A percentile compares a stretch with the other conserved stretches of the same genome.
Evolutionary conservation across 2,113 vertebrate species (phyloP).

Genomic region (Mionectes macconnelli): DNA sequence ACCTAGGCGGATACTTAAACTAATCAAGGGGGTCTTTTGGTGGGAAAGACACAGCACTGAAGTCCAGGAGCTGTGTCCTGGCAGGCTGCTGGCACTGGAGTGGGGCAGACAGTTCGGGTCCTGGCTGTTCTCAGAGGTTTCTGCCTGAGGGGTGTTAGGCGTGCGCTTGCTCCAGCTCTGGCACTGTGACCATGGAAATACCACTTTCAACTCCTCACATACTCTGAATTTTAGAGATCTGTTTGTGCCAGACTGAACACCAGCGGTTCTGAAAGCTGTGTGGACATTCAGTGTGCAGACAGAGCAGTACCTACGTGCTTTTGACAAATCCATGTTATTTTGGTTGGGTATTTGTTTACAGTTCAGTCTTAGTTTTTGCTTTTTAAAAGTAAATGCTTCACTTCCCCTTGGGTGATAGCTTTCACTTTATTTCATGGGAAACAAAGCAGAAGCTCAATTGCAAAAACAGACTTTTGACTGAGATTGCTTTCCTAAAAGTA

Average conservation of each 20-base stretch:
- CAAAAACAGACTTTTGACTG: not conserved
- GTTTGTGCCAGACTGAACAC: not conserved
- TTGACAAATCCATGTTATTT: not conserved
- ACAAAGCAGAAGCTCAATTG: not conserved
- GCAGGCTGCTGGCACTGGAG: not conserved
- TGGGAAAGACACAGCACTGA: fast-evolving
- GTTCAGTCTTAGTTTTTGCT: not conserved
- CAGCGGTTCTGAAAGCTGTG: not conserved
- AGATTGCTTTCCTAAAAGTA: not conserved
- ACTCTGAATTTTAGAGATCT: fast-evolving
- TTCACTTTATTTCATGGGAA: not conserved
- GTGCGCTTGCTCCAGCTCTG: fast-evolving
- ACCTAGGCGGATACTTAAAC: not conserved
- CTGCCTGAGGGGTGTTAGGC: no score
- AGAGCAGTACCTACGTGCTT: not conserved
- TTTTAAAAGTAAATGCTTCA: not conserved
- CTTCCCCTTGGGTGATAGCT: not conserved
- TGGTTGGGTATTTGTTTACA: not conserved
- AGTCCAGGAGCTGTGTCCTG: not conserved
- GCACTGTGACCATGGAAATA: fast-evolving
- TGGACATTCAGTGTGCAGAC: not conserved
- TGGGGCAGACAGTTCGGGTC: not conserved
- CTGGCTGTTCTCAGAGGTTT: not conserved
- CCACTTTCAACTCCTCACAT: fast-evolving
- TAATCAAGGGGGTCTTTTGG: not conserved